Evolutionary conservation across 2,888 invertebrate species (phyloP), one percentile per base, ranked within the genome.

Genomic region (Nezara viridula): DNA sequence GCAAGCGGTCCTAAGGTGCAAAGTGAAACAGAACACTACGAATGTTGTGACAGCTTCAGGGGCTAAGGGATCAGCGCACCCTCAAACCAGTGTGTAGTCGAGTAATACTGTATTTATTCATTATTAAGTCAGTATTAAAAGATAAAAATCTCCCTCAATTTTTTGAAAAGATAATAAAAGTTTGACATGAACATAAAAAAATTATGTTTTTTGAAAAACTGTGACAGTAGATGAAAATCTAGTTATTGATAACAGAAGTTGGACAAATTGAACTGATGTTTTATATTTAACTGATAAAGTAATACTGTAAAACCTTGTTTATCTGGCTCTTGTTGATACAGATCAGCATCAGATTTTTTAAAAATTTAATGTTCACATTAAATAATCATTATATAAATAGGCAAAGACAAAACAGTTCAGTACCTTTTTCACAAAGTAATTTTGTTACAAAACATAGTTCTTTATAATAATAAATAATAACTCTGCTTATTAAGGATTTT

Each of bases 1-100:
- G 92, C 94, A 81, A 50, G 87, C 55, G 2, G 86, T 90, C 9
- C 21, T 90, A 47, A 90, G 89, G 66, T 90, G 90, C 89, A 88
- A 86, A 44, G 88, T 55, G 24, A 87, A 86, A 87, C 88, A 88
- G 37, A 88, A 88, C 73, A 85, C n/a, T 52, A 73, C 89, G 1
- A 86, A 52, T 14, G 88, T 90, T 27, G 86, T 86, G 37, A 89
- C 89, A 0, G 89, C 86, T 24, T 77, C 90, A 16, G 86, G 89
- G 12, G 55, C 50, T 24, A 89, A 89, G 40, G 47, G 88, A 32
- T 60, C 81, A 12, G 32, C 44, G 4, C 88, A 88, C 32, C 88
- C 81, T 12, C 88, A 88, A 85, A 88, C 88, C 19, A 88, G 88
- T 81, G 88, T 88, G 3, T 88, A 81, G 44, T n/a, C 14, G 14